A percentile compares a stretch with the other conserved stretches of the same genome.
Evolutionary conservation across 2,797 vertebrate species (phyloP).

Genomic region (Anguilla obscura): DNA sequence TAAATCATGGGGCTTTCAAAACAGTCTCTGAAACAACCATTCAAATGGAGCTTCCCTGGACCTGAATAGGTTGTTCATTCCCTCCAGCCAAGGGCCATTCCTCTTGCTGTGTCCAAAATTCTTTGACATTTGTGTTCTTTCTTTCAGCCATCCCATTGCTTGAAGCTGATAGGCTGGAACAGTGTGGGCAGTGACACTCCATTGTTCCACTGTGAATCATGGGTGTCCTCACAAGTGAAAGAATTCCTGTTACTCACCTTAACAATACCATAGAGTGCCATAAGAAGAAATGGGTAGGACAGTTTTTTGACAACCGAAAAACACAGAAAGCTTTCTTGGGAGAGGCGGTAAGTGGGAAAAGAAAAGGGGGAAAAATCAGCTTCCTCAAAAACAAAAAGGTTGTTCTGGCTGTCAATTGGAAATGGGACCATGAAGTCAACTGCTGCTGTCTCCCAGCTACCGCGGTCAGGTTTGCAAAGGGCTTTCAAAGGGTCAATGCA

Average conservation of each 20-base stretch:
- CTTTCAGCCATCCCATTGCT: neutral
- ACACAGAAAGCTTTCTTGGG: neutral
- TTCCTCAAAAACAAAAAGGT: neutral
- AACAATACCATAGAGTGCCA: neutral
- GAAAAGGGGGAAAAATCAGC: neutral
- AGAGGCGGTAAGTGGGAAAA: neutral
- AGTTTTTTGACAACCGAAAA: neutral
- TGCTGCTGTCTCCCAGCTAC: neutral
- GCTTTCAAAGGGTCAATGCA: neutral
- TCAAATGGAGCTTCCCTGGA: neutral
- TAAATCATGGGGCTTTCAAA: neutral
- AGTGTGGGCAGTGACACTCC: neutral
- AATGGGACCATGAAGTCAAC: neutral
- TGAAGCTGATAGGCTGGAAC: neutral
- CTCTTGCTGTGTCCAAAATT: neutral
- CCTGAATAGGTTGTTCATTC: neutral
- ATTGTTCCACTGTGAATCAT: neutral
- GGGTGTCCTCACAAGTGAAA: conserved; percentile 1
- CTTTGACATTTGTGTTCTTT: neutral
- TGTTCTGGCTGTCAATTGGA: neutral
- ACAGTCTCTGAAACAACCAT: neutral
- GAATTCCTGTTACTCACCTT: neutral
- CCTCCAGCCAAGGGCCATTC: neutral
- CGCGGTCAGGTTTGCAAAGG: neutral
- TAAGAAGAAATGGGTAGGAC: neutral